Evolutionary conservation across 2,888 invertebrate species (phyloP).

Genomic region (Eucera pruinosa): DNA sequence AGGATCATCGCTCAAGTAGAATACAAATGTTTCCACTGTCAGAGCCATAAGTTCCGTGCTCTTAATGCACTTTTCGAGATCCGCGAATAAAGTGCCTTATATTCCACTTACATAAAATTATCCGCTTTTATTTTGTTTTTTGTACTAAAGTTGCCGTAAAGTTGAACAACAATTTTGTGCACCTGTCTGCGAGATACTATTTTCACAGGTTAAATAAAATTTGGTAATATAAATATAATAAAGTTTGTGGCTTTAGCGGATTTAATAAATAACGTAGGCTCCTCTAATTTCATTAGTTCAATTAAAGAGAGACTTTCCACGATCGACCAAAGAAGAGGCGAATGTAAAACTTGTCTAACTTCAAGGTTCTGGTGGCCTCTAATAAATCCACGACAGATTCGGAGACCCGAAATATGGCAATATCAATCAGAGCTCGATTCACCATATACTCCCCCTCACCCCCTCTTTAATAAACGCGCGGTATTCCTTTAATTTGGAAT

Average conservation of each 20-base stretch:
- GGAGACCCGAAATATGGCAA: neutral
- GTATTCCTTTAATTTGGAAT: neutral
- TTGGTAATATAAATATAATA: neutral
- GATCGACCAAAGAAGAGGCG: neutral
- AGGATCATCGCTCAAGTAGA: too few species aligned
- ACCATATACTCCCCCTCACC: neutral
- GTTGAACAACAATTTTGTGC: conserved; percentile 1
- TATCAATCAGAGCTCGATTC: neutral
- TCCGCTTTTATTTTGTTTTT: too few species aligned
- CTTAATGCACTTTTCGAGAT: too few species aligned
- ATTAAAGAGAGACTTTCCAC: neutral
- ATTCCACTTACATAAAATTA: too few species aligned
- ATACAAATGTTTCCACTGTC: too few species aligned
- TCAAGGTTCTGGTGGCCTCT: neutral
- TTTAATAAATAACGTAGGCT: too few species aligned
- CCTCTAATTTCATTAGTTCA: neutral
- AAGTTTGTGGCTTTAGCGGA: neutral
- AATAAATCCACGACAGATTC: neutral
- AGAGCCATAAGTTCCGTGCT: too few species aligned
- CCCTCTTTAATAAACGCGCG: neutral
- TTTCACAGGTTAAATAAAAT: neutral
- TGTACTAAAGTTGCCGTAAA: conserved; percentile 3
- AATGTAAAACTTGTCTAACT: neutral
- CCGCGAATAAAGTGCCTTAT: too few species aligned
- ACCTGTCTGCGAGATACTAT: neutral